Percentiles rank a stretch among this genome's conserved stretches.
Conservation (phyloP, 2,113 vertebrate genomes). For the Psophia crepitans region DNA sequence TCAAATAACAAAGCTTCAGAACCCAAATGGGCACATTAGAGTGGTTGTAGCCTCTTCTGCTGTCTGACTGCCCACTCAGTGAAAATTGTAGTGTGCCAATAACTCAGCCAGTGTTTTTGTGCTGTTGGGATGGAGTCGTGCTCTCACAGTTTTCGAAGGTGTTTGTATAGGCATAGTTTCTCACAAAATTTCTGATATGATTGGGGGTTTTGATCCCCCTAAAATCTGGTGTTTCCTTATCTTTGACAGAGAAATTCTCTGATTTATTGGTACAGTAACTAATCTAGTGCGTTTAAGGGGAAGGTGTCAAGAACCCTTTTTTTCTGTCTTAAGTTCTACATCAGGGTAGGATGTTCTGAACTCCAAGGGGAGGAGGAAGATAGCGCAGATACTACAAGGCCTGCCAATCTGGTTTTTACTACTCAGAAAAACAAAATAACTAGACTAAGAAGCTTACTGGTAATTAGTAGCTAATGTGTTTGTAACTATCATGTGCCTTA, state of each 20-base stretch:
- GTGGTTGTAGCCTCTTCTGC: not conserved
- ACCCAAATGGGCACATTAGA: not conserved
- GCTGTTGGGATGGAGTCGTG: not conserved
- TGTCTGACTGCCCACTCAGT: not conserved
- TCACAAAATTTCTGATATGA: not conserved
- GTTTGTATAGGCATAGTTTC: slow-evolving; percentile 7
- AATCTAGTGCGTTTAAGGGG: slow-evolving; percentile 7
- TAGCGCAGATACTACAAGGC: slow-evolving; percentile 47
- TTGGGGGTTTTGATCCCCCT: not conserved
- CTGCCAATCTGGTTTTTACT: slow-evolving; percentile 72
- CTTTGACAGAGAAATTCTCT: slow-evolving; percentile 13
- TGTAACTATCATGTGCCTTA: slow-evolving; percentile 98
- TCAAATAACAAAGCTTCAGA: not conserved
- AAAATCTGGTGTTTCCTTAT: slow-evolving; percentile 9
- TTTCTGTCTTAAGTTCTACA: slow-evolving; percentile 26
- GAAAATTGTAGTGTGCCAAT: not conserved
- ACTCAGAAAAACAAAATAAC: slow-evolving; percentile 76
- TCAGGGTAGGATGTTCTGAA: slow-evolving; percentile 23
- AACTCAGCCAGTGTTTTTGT: not conserved
- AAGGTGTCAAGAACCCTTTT: not conserved
- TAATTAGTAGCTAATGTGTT: slow-evolving; percentile 91
- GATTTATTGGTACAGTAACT: slow-evolving; percentile 21
- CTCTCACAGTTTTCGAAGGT: not conserved
- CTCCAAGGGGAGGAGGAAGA: not conserved
- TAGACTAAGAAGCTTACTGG: slow-evolving; percentile 75